A percentile compares a stretch with the other conserved stretches of the same genome.
These are phyloP conservation scores for Pteronura brasiliensis DNA, from an alignment of 2,113 vertebrate species.

Conservation along the genomic window DNA sequence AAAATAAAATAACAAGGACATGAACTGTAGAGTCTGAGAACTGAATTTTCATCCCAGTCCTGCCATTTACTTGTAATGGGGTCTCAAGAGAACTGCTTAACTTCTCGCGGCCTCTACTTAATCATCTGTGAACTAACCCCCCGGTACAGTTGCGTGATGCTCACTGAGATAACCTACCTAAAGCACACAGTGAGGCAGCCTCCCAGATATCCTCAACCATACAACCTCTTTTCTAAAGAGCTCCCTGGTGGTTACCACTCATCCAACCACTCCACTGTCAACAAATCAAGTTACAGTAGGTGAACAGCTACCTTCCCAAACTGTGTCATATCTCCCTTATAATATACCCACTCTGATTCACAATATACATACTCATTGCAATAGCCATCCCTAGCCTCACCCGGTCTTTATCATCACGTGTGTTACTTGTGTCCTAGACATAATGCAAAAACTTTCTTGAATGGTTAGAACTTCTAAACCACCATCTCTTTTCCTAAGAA, in stretches of 20 bases:
- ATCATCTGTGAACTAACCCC: background rate
- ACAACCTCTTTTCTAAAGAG: background rate
- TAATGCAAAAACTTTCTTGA: background rate
- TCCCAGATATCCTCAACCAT: background rate
- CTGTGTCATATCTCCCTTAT: background rate
- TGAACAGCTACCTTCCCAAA: background rate
- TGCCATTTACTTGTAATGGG: background rate
- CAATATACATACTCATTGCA: background rate
- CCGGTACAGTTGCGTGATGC: background rate
- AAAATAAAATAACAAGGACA: background rate
- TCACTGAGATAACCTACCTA: background rate
- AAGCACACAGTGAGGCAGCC: background rate
- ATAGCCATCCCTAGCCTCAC: background rate
- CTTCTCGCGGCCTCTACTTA: background rate
- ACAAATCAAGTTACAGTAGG: background rate
- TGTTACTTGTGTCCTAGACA: background rate
- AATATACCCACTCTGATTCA: background rate
- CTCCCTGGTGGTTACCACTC: background rate
- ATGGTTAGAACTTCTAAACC: background rate
- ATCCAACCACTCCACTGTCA: background rate
- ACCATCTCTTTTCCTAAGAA: background rate
- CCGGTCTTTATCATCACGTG: background rate
- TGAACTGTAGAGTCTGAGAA: background rate
- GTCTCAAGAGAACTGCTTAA: background rate
- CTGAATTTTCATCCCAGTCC: background rate